Evolutionary conservation across 2,888 invertebrate genomes (phyloP).

Genomic region (Dasypogon diadema): DNA sequence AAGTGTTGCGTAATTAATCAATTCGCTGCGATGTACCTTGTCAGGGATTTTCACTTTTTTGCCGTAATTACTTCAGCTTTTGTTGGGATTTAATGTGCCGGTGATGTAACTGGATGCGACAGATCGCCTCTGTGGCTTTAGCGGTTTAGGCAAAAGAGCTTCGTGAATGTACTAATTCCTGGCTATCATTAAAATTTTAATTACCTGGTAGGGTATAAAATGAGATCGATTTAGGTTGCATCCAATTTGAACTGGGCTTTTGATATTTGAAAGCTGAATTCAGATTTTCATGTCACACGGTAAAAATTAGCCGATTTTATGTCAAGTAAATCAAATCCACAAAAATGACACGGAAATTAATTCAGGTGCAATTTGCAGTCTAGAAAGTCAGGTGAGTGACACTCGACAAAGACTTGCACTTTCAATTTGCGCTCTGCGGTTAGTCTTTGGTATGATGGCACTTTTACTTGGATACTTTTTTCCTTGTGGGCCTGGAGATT

Average conservation of each 20-base stretch:
- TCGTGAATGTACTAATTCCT: neutral
- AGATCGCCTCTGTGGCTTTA: neutral
- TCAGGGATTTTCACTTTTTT: constrained; percentile 41
- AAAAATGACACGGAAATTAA: neutral
- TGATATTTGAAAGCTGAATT: too few relatives aligned
- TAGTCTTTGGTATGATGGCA: neutral
- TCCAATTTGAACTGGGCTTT: neutral
- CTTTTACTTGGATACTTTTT: constrained; percentile 15
- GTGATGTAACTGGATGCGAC: neutral
- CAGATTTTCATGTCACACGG: too few relatives aligned
- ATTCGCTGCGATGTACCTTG: constrained; percentile 2
- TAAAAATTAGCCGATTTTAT: neutral
- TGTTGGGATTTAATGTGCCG: neutral
- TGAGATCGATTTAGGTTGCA: too few relatives aligned
- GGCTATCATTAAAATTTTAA: neutral
- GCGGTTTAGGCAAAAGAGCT: neutral
- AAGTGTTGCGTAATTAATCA: constrained; percentile 49
- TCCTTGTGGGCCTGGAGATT: neutral
- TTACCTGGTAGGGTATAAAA: neutral
- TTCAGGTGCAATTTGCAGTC: constrained; percentile 3
- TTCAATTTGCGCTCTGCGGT: constrained; percentile 18
- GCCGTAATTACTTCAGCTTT: constrained; percentile 34
- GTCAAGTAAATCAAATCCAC: constrained; percentile 5
- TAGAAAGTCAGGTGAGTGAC: neutral
- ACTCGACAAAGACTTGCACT: constrained; percentile 12